These are phyloP conservation scores for Marmota monax DNA, from an alignment of 2,113 vertebrate genomes.

Conservation along the genomic window DNA sequence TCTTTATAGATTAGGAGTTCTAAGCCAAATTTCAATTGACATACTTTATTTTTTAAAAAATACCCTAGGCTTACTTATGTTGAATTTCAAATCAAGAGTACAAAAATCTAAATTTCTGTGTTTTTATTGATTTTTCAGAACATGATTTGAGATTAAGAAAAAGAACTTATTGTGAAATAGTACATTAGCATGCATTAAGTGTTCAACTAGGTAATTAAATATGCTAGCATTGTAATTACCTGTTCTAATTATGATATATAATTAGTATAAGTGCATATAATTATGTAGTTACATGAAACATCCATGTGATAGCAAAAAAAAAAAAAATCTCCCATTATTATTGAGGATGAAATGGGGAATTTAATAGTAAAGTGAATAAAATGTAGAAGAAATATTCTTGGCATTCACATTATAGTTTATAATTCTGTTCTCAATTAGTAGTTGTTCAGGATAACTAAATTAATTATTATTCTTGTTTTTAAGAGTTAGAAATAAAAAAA, in stretches of 20 bases:
- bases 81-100: not conserved
- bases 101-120: not conserved
- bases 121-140: not conserved
- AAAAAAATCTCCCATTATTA: slow-evolving; percentile 13
- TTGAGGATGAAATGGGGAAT: slow-evolving; percentile 2
- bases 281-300: slow-evolving; percentile 72
- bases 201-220: slow-evolving; percentile 67
- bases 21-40: not conserved
- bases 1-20: not conserved
- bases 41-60: not conserved
- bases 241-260: slow-evolving; percentile 70
- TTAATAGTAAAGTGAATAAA: slow-evolving; percentile 24
- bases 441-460: not conserved
- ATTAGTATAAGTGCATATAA: slow-evolving; percentile 72
- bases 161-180: not conserved
- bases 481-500: not conserved
- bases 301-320: slow-evolving; percentile 65
- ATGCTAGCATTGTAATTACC: slow-evolving; percentile 64
- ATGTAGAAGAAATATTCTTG: not conserved
- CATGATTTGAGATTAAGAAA: slow-evolving; percentile 15
- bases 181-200: slow-evolving; percentile 50
- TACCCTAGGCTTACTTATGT: not conserved
- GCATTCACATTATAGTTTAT: not conserved
- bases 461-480: not conserved
- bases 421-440: not conserved